Evolutionary conservation across 2,888 invertebrate genomes (phyloP).

Genomic region (Hirtodrosophila confusa): DNA sequence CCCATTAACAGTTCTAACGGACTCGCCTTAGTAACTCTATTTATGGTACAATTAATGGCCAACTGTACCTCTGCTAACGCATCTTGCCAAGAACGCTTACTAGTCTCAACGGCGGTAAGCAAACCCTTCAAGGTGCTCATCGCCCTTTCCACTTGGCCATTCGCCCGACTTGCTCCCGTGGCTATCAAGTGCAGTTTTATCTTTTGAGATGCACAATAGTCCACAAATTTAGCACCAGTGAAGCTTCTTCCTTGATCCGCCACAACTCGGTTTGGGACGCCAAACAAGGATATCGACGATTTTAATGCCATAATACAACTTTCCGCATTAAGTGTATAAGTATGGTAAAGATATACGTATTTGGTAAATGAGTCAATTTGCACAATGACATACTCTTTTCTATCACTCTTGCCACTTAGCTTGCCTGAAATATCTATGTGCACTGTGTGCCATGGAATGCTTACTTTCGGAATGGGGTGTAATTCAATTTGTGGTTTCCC

Average conservation of each 20-base stretch:
- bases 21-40: no score
- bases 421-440: slow-evolving; percentile 5
- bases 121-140: slow-evolving; percentile 7
- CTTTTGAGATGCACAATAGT: slow-evolving; percentile 15
- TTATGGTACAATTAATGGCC: no score
- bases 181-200: slow-evolving; percentile 9
- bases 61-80: no score
- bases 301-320: slow-evolving; percentile 15
- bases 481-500: slow-evolving; percentile 14
- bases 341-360: slow-evolving; percentile 4
- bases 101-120: not conserved
- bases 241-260: slow-evolving; percentile 32
- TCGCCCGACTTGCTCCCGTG: slow-evolving; percentile 11
- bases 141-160: slow-evolving; percentile 1
- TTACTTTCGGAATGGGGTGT: slow-evolving; percentile 12
- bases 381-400: slow-evolving; percentile 9
- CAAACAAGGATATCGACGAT: slow-evolving; percentile 17
- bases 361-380: slow-evolving; percentile 1
- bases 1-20: no score
- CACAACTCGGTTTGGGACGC: slow-evolving; percentile 10
- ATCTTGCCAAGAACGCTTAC: slow-evolving; percentile 5
- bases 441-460: slow-evolving; percentile 6
- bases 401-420: slow-evolving; percentile 4
- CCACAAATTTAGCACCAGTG: not conserved
- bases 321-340: not conserved